Conservation (phyloP, 2,113 vertebrate species). For the Dryoscopus gambensis region DNA sequence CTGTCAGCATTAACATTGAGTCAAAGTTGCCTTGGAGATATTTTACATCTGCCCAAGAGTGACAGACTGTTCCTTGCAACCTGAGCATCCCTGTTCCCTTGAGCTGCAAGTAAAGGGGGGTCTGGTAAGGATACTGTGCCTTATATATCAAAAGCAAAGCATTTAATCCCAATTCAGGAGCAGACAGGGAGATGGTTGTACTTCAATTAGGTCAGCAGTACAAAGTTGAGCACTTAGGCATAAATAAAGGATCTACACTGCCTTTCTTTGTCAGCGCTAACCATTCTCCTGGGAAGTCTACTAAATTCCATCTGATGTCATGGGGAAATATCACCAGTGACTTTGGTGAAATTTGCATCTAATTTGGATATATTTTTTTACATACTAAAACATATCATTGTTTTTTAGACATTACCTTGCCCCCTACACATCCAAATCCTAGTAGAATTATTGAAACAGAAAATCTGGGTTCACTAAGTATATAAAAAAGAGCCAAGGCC, state of each 20-base stretch:
- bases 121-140: neutral
- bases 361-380: neutral
- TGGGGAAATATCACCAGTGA: neutral
- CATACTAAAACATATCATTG: rapidly evolving
- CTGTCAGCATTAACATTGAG: neutral
- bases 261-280: neutral
- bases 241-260: neutral
- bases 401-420: neutral
- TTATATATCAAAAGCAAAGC: neutral
- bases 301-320: neutral
- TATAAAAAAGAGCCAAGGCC: neutral
- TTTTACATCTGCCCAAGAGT: neutral
- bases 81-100: neutral
- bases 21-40: neutral
- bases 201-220: neutral
- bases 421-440: neutral
- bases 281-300: neutral
- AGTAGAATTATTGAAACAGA: neutral
- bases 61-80: neutral
- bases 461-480: neutral
- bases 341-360: neutral
- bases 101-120: neutral
- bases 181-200: neutral
- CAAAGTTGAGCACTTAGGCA: neutral
- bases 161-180: neutral